Evolutionary conservation across 53 echinoderm and acorn worm genomes (phyloP), one percentile per base, ranked within the genome.

Genomic region (Paelopatides confundens): DNA sequence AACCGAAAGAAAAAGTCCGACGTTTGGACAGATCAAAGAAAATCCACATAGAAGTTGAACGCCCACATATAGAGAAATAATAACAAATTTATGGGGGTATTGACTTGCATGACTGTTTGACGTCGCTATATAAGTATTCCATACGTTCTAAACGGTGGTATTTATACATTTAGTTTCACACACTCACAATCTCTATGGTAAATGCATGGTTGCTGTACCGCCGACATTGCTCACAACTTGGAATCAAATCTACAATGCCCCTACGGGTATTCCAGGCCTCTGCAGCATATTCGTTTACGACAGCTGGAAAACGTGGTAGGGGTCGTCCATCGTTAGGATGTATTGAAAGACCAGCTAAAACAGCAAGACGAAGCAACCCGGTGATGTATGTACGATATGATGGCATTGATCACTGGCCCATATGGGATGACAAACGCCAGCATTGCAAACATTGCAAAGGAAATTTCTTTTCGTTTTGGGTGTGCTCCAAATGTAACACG

Each of bases 171-270:
- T 90, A 65, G 46, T 85, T 58, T 48, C 81, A 91, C 67, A 46
- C 87, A 5, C 26, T 86, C 17, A 81, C 50, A 48, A 91, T 63
- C 12, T 62, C 87, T 34, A 70, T 90, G 33, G 86, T 77, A 31
- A 90, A 90, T 90, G 90, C 86, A 63, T 90, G 90, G 90, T 48
- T 85, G 49, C 3, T 77, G 24, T 90, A 87, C 35, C 11, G 90
- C 48, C 7, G 0, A n/a, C n/a, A n/a, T n/a, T n/a, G n/a, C n/a
- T n/a, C n/a, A n/a, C n/a, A n/a, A n/a, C n/a, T n/a, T n/a, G n/a
- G n/a, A n/a, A n/a, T n/a, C n/a, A n/a, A n/a, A n/a, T n/a, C n/a
- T n/a, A n/a, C n/a, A n/a, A n/a, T 82, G 69, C 67, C 68, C 26
- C 53, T 87, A 9, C 35, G 87, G 46, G 30, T 34, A 10, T 87